phyloP scores from a whole-genome alignment of 2,797 vertebrate genomes.

The Neostethus bicornis region DNA sequence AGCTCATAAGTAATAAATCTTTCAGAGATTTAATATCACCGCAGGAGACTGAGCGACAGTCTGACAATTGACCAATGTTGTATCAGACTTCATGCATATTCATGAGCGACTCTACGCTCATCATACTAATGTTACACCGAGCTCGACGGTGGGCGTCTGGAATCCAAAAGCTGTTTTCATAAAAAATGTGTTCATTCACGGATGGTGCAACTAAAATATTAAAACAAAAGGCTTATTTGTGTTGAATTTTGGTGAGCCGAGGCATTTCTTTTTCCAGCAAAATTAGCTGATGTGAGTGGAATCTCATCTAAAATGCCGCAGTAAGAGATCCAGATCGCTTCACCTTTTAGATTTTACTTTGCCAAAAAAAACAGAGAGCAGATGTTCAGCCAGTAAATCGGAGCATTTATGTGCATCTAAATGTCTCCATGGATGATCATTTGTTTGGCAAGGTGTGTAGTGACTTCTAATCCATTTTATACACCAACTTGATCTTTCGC shows the following conservation, averaged over 20 bases:
- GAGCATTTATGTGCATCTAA: constrained; percentile 16
- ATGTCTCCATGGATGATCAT: neutral
- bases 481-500: constrained; percentile 29
- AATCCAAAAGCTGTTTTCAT: constrained; percentile 40
- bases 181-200: constrained; percentile 14
- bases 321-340: constrained; percentile 43
- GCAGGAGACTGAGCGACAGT: constrained; percentile 69
- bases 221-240: constrained; percentile 40
- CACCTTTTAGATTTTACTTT: constrained; percentile 37
- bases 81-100: constrained; percentile 78
- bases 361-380: constrained; percentile 62
- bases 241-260: constrained; percentile 42
- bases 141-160: constrained; percentile 17
- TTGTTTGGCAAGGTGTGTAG: neutral
- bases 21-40: constrained; percentile 79
- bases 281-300: constrained; percentile 34
- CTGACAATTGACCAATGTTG: constrained; percentile 76
- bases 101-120: constrained; percentile 53
- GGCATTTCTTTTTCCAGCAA: constrained; percentile 64
- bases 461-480: constrained; percentile 7
- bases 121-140: constrained; percentile 53
- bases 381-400: constrained; percentile 47
- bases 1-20: constrained; percentile 75
- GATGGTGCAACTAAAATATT: constrained; percentile 62
- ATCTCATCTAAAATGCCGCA: constrained; percentile 37